phyloP scores from a whole-genome alignment of 2,888 invertebrate genomes.

The Drosophila maculinotata region DNA sequence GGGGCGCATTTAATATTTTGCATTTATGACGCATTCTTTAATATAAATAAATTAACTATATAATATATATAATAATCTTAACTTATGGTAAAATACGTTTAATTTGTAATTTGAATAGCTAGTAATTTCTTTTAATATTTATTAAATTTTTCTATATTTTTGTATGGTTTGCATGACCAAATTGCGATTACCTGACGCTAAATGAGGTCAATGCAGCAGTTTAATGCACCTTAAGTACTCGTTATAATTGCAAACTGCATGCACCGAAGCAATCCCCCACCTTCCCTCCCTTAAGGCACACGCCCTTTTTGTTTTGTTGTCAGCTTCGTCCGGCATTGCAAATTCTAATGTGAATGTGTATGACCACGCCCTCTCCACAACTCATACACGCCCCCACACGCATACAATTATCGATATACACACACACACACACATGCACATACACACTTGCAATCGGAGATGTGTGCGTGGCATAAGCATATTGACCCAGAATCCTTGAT shows the following conservation, averaged over 20 bases:
- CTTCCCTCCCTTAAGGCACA: neutral
- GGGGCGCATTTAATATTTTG: constrained; percentile 87
- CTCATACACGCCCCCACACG: constrained; percentile 19
- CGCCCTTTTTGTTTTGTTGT: constrained; percentile 15
- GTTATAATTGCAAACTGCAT: constrained; percentile 26
- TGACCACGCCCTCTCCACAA: constrained; percentile 21
- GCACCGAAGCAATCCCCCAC: neutral
- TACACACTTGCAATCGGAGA: constrained; percentile 2
- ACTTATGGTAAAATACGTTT: neutral
- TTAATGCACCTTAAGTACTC: constrained; percentile 67
- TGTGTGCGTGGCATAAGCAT: constrained; percentile 60
- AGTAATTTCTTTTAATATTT: neutral
- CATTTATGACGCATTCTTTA: too few species aligned
- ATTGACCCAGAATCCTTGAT: constrained; percentile 78
- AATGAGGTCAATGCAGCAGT: constrained; percentile 82
- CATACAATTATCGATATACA: constrained; percentile 32
- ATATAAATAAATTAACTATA: neutral
- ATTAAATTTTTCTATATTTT: neutral
- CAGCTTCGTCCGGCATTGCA: constrained; percentile 22
- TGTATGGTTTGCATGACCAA: constrained; percentile 18
- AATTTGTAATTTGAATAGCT: too few species aligned
- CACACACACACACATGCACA: constrained; percentile 6
- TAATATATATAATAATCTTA: neutral
- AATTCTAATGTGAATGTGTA: constrained; percentile 41
- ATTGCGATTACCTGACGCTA: constrained; percentile 47